These are phyloP conservation scores for Chaitophorus viminalis DNA, from an alignment of 2,888 invertebrate genomes.

Conservation along the genomic window DNA sequence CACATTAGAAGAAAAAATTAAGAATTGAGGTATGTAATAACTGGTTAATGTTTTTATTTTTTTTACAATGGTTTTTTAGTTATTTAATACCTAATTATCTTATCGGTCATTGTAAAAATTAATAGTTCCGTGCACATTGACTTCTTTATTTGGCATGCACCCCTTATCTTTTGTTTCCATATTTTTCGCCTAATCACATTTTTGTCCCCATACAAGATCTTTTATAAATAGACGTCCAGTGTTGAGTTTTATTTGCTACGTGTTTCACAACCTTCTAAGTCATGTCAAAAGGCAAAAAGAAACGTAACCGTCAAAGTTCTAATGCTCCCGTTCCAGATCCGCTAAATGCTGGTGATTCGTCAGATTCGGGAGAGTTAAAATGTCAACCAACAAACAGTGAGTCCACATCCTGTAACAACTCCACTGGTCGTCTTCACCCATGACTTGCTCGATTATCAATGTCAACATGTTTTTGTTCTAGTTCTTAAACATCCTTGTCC, in stretches of 20 bases:
- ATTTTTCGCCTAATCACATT: constrained; percentile 57
- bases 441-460: background rate
- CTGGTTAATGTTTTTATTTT: background rate
- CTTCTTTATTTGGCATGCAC: background rate
- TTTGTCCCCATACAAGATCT: constrained; percentile 28
- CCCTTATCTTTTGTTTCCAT: constrained; percentile 42
- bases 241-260: constrained; percentile 50
- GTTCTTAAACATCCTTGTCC: constrained; percentile 69
- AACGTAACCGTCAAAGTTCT: constrained; percentile 58
- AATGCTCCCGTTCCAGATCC: constrained; percentile 51
- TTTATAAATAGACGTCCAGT: constrained; percentile 60
- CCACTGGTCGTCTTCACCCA: constrained; percentile 56
- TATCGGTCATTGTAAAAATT: constrained; percentile 25
- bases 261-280: constrained; percentile 39
- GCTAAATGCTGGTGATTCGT: constrained; percentile 46
- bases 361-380: constrained; percentile 52
- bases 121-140: constrained; percentile 21
- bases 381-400: constrained; percentile 45
- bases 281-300: constrained; percentile 59
- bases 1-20: background rate
- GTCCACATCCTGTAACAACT: constrained; percentile 55
- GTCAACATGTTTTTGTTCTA: constrained; percentile 28
- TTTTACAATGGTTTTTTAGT: background rate
- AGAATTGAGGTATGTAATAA: constrained; percentile 5
- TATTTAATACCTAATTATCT: background rate